Evolutionary conservation across 2,113 vertebrate species (phyloP), one percentile per base, ranked within the genome.

Genomic region (Eurypyga helias): DNA sequence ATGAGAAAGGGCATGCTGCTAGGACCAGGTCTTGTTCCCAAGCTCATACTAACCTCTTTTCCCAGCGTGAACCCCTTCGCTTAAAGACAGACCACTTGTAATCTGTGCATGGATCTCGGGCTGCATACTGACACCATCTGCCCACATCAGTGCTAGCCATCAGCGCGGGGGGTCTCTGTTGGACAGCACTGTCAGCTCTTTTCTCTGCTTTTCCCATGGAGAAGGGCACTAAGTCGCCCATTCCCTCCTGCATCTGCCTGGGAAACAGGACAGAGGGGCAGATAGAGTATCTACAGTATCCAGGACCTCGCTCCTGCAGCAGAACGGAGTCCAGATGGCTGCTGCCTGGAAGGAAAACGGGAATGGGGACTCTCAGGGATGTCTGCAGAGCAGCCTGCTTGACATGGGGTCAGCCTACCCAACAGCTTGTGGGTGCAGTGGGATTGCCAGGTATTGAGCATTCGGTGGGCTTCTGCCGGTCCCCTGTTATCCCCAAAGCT

Each of bases 401-500:
- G 82, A 31, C 73, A 58, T 0, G 1, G 46, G 43, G 11, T 73
- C 60, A 66, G 28, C 1, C 3, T 60, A 61, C 45, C n/a, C 13
- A n/a, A 54, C 49, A 87, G 77, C 62, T 81, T 64, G 26, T 76
- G 41, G 54, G 17, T 81, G 45, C 49, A 33, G 29, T 23, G 28
- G 26, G 2, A 10, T 38, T 93, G 46, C 36, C 70, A 82, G 51
- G 14, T 62, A 61, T n/a, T 0, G 2, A 84, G 46, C 31, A 34
- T 7, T 67, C 7, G 49, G 34, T 0, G 1, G 31, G 13, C 54
- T 87, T 26, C 70, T 38, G 34, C 6, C 4, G 0, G 45, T 51
- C 49, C 21, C n/a, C 41, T 21, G 58, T 76, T 65, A 33, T 82
- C 34, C 18, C 29, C 25, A 28, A 11, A 33, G 17, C 29, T 92